Evolutionary conservation across 2,797 vertebrate species (phyloP), one percentile per base, ranked within the genome.

Genomic region (Sparidentex hasta): DNA sequence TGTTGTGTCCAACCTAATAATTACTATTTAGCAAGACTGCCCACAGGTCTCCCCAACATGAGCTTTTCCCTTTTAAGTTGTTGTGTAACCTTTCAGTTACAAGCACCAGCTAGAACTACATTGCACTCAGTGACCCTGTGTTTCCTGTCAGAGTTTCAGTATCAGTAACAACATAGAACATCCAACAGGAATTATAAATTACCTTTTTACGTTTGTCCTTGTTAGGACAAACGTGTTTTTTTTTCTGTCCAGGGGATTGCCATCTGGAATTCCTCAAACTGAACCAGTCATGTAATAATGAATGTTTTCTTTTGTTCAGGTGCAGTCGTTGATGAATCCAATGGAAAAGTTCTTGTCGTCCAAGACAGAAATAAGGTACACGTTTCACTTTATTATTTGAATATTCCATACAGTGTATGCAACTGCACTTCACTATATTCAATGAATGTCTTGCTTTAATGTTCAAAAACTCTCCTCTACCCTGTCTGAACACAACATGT

Each of bases 361-460:
- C 98, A 99, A 90, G 98, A 99, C 93, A 96, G 90, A 92, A 97
- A 98, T 90, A 98, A 96, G 96, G 98, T 98, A 87, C 0, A 1
- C 23, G 7, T 25, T 2, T 57, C 18, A 23, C 13, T 14, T 38
- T 2, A 9, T 43, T 70, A 52, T 61, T n/a, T 51, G 12, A 73
- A 41, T 2, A 8, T 17, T 38, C 1, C 12, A 8, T 14, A 62
- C 13, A 44, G 44, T 13, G 4, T 67, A 27, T 51, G 7, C 13
- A 65, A 3, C 4, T 27, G 25, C 0, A 43, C 16, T 50, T 14
- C 1, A 16, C 51, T 52, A 17, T 27, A 21, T 46, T 47, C 4
- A 33, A n/a, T 3, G 8, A 38, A 38, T 38, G 38, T 38, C 9
- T 11, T 38, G 38, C 38, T 38, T 38, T 38, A 38, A 38, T 38